Evolutionary conservation across 2,888 invertebrate genomes (phyloP).

Genomic region (Ctenicera cuprea): DNA sequence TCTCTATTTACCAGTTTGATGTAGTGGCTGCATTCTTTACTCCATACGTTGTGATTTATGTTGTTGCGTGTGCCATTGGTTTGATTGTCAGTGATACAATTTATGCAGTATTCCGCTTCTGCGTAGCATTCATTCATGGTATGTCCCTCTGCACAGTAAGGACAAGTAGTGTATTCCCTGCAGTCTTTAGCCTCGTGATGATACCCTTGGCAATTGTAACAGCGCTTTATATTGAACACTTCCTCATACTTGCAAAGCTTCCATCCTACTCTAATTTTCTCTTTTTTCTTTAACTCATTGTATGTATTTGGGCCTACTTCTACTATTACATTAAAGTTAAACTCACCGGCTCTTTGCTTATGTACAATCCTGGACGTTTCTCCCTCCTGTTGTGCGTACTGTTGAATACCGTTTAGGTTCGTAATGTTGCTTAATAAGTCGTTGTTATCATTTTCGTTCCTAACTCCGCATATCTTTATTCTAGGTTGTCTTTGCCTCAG

Average conservation of each 20-base stretch:
- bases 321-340: slow-evolving; percentile 7
- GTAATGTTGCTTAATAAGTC: neutral
- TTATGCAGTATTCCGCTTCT: too few relatives aligned
- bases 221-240: slow-evolving; percentile 5
- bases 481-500: neutral
- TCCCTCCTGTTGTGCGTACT: slow-evolving; percentile 1
- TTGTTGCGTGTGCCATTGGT: neutral
- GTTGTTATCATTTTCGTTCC: slow-evolving; percentile 7
- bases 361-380: slow-evolving; percentile 4
- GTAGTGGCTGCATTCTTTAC: slow-evolving; percentile 7
- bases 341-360: slow-evolving; percentile 7
- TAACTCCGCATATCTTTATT: slow-evolving; percentile 7
- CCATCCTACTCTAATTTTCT: slow-evolving; percentile 6
- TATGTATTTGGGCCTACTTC: slow-evolving; percentile 4
- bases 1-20: neutral
- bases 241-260: slow-evolving; percentile 1
- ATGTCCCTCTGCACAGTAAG: too few relatives aligned
- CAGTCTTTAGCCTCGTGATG: neutral
- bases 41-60: too few relatives aligned
- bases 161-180: too few relatives aligned
- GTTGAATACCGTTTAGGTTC: neutral
- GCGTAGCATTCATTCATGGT: too few relatives aligned
- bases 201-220: too few relatives aligned
- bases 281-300: slow-evolving; percentile 5
- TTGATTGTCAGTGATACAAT: too few relatives aligned